Conservation (phyloP, 1,140 invertebrate genomes). For the Propsilocerus akamusi region DNA sequence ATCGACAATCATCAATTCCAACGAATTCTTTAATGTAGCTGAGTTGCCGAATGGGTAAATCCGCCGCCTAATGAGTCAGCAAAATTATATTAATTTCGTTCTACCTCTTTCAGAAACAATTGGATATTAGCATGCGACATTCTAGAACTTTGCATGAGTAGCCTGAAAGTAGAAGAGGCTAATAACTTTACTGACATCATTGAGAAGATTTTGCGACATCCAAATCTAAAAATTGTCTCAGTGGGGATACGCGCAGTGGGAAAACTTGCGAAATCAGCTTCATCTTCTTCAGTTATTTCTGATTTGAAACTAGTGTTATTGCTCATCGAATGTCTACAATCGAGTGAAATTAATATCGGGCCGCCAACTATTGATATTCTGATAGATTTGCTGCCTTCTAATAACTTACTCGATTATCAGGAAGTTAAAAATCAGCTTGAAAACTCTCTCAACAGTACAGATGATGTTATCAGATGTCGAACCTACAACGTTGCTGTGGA, state of each 20-base stretch:
- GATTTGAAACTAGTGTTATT: constrained; percentile 8
- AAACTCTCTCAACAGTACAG: constrained; percentile 9
- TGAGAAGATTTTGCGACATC: constrained; percentile 31
- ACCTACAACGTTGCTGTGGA: constrained; percentile 45
- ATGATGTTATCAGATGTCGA: constrained; percentile 16
- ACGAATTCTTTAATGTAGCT: neutral
- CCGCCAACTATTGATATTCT: constrained; percentile 12
- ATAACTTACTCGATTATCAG: constrained; percentile 15
- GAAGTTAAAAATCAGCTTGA: constrained; percentile 12
- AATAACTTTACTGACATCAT: constrained; percentile 26
- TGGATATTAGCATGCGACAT: constrained; percentile 35
- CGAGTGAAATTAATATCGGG: constrained; percentile 10
- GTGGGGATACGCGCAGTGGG: no score
- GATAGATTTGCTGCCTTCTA: constrained; percentile 15
- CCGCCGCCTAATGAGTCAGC: neutral
- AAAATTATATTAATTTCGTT: neutral
- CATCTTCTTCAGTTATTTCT: neutral
- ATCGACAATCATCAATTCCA: neutral
- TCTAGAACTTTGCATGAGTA: constrained; percentile 31
- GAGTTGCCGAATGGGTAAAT: neutral
- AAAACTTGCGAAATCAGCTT: no score
- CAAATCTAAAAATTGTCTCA: constrained; percentile 27
- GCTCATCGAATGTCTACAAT: constrained; percentile 13
- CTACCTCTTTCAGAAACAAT: constrained; percentile 24
- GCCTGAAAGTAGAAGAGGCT: constrained; percentile 29